Conservation (phyloP, 2,797 vertebrate species). For the Thripadectes ignobilis region DNA sequence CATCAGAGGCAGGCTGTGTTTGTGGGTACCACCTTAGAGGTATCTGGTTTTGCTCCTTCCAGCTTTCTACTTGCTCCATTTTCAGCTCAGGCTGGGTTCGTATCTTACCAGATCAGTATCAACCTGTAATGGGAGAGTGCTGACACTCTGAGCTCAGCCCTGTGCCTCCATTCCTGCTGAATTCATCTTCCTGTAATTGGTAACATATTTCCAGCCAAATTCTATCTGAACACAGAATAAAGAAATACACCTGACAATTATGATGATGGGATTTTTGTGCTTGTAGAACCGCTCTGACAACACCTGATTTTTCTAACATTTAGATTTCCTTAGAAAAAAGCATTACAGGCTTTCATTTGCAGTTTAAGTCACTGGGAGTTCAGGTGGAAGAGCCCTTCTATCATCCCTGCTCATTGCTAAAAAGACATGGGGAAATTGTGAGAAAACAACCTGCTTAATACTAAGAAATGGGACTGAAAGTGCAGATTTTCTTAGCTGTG, state of each 20-base stretch:
- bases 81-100: background rate
- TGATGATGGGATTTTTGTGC: background rate
- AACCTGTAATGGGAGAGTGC: accelerated
- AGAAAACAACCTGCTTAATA: background rate
- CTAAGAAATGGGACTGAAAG: background rate
- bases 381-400: background rate
- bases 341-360: background rate
- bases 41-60: background rate
- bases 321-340: background rate
- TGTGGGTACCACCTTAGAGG: background rate
- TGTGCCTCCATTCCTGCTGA: background rate
- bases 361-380: background rate
- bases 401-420: background rate
- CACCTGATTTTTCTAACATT: background rate
- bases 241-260: background rate
- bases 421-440: background rate
- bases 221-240: background rate
- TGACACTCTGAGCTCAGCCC: background rate
- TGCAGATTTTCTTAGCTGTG: background rate
- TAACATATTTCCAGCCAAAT: background rate
- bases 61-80: accelerated
- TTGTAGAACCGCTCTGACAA: background rate
- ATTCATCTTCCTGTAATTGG: background rate
- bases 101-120: background rate
- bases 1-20: background rate